Base-by-base conservation (phyloP, 2,888 invertebrate species). In the Zele albiditarsus region DNA sequence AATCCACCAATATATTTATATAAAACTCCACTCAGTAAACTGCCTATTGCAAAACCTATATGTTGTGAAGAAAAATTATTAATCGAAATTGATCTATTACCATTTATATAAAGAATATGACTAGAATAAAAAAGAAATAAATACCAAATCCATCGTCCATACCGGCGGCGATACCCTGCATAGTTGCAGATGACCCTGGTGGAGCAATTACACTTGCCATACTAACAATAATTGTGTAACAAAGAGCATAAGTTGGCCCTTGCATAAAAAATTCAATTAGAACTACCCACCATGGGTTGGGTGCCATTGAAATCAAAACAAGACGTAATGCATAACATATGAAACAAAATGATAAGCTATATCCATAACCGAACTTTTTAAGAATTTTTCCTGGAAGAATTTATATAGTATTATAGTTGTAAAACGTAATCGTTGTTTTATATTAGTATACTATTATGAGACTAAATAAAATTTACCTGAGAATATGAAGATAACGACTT, bases 111-210 rank as follows among this genome's bases (percentile, higher is more conserved):
- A 53, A 53, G 27, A 49, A 62, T 1, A 4, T 31, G n/a, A 65
- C 49, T 23, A 33, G 28, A 42, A 63, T 33, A 31, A 14, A 74
- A 70, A 25, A 66, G 23, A 57, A n/a, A n/a, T 67, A 74, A 71
- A 10, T 84, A 94, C 94, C 95, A 33, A 96, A 90, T 0, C 96
- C 96, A 84, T 96, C 96, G 85, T 96, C 96, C 93, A 96, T 94
- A n/a, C 96, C 96, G 0, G 96, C 95, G 49, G 95, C 94, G 33
- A 96, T 92, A 0, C 96, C 96, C 87, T 97, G 96, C 75, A 96
- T 94, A 0, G 96, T 96, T 8, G 96, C 96, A 4, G 95, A 94
- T 74, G 95, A 94, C 0, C 96, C 95, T 0, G 92, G 92, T 1
- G 92, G 92, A 4, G 92, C 90, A 49, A 92, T 85, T 3, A 88